phyloP scores from a whole-genome alignment of 2,888 invertebrate species.

The Leptinotarsa rubiginosa region DNA sequence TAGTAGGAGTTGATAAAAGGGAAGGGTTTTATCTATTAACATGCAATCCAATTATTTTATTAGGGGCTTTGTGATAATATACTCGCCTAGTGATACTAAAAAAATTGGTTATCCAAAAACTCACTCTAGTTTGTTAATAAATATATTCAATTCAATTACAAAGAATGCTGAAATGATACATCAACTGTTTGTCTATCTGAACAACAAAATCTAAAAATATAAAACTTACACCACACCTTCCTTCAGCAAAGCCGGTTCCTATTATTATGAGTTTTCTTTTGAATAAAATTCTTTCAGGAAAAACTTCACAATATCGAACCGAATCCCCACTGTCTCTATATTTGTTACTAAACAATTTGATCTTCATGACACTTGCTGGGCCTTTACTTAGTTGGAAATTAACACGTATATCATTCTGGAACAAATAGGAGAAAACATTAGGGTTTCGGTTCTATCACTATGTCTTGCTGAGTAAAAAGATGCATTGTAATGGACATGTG shows the following conservation, averaged over 20 bases:
- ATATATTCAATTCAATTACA: constrained; percentile 1
- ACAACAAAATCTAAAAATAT: constrained; percentile 33
- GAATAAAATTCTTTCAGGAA: constrained; percentile 33
- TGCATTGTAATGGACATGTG: background rate
- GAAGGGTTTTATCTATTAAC: no score
- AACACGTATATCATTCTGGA: constrained; percentile 75
- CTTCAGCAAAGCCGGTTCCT: constrained; percentile 49
- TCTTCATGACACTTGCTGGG: constrained; percentile 45
- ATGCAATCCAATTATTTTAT: no score
- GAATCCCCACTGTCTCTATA: constrained; percentile 57
- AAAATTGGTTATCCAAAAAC: background rate
- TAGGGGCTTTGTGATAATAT: background rate
- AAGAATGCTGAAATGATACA: background rate
- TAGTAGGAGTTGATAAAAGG: no score
- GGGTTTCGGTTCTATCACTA: constrained; percentile 60
- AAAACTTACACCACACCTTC: constrained; percentile 41
- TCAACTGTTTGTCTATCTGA: constrained; percentile 24
- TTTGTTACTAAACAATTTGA: constrained; percentile 45
- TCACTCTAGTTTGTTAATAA: background rate
- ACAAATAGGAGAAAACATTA: constrained; percentile 64
- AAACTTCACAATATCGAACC: constrained; percentile 58
- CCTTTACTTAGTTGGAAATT: constrained; percentile 69
- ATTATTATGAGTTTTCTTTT: constrained; percentile 49
- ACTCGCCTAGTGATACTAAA: background rate
- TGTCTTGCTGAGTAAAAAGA: constrained; percentile 28